Evolutionary conservation across 1,140 invertebrate species (phyloP), one percentile per base, ranked within the genome.

Genomic region (Aethina tumida): DNA sequence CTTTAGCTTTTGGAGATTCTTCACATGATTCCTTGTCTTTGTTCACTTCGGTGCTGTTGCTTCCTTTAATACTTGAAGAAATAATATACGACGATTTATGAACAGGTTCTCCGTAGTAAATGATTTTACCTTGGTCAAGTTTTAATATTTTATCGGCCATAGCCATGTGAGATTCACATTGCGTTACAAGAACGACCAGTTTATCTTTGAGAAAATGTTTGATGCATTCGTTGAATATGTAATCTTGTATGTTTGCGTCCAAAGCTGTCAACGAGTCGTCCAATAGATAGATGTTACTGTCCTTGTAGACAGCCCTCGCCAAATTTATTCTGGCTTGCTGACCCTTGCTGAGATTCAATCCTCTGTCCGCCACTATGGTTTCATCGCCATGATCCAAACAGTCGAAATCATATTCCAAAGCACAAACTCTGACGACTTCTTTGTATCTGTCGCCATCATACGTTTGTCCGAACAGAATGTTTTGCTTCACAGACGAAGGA

Each of bases 321-420:
- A 92, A 63, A 53, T 85, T 89, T 2, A 96, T 82, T 50, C 90
- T 73, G 9, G 86, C 90, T 48, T 85, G 81, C 63, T 96, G 92
- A 27, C 93, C 91, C 41, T 91, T 91, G 58, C 84, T 91, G 7
- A 88, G 65, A 47, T 73, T 79, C 9, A 89, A 76, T 22, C 92
- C 92, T 41, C 84, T 70, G 43, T 83, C 77, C 2, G 90, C 90
- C 4, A 91, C 81, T 9, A 85, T 59, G 0, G 85, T 89, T 45
- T 73, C 64, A 53, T 90, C 87, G 10, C 80, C 75, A 43, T 71
- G 63, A 17, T 69, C 70, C 41, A 79, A 71, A 38, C 72, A 65
- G 47, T 76, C 76, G 39, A 89, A 73, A 56, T 90, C 86, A 44
- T 69, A 69, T 27, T 68, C 62, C 8, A 82, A 62, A 9, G 75